A percentile compares a stretch with the other conserved stretches of the same genome.
phyloP scores from a whole-genome alignment of 1,140 invertebrate genomes.

The Atta texana region DNA sequence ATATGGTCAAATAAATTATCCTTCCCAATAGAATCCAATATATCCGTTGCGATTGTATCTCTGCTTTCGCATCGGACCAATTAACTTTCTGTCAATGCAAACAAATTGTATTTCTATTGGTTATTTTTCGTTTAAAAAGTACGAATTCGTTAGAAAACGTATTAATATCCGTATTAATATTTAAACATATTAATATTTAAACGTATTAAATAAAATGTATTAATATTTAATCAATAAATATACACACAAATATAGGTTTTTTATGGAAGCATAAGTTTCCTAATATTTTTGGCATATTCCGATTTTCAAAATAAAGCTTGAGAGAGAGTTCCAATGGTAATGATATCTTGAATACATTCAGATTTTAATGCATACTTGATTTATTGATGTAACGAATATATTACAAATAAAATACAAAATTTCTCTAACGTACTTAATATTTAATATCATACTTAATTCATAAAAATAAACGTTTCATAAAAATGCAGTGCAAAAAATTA shows the following conservation, averaged over 20 bases:
- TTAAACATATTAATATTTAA: too few species aligned
- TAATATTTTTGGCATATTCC: background rate
- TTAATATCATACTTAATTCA: background rate
- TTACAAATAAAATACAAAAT: constrained; percentile 1
- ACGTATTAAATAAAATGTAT: too few species aligned
- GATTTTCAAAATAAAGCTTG: background rate
- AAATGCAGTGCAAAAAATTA: constrained; percentile 22
- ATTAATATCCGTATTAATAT: too few species aligned
- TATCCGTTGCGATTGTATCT: constrained; percentile 15
- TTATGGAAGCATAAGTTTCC: background rate
- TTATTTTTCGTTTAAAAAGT: background rate
- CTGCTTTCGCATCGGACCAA: background rate
- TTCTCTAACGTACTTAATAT: background rate
- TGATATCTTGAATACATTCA: background rate
- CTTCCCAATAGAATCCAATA: background rate
- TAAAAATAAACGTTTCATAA: background rate
- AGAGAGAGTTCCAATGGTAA: background rate
- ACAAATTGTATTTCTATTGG: background rate
- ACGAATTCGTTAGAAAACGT: background rate
- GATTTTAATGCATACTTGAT: background rate
- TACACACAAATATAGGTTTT: background rate
- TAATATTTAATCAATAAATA: too few species aligned
- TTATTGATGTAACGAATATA: background rate
- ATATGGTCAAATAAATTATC: background rate
- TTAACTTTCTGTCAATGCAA: constrained; percentile 5